Base-by-base conservation (phyloP, 2,113 vertebrate genomes). In the Atlantisia rogersi region DNA sequence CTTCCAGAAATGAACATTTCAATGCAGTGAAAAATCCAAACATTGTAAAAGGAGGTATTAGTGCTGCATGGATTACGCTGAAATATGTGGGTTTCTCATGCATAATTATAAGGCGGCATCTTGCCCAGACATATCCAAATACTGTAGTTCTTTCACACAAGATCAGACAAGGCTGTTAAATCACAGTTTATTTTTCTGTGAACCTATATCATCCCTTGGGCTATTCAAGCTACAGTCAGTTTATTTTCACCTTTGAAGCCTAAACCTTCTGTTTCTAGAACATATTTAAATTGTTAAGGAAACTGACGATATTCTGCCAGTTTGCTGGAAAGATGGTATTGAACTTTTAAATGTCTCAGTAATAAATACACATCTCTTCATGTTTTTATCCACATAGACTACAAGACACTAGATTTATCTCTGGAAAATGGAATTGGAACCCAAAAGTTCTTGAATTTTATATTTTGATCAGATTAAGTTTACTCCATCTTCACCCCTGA, bases 171-270 rank as follows among this genome's bases (percentile, higher is more conserved):
- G 74, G 59, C n/a, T 86, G 50, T 91, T 92, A 92, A 97, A 76
- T 83, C 74, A 67, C 35, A 55, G 77, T 84, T 95, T 95, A 70
- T 97, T 96, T 97, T 96, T 82, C 77, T 91, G 70, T 48, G 31
- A 96, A 87, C 29, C 10, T 64, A 60, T 70, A 82, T 94, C 90
- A 71, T 86, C 68, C 91, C 83, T 75, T 46, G 37, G 75, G 77
- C 52, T 60, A 8, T 58, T 81, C 25, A 44, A 35, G 48, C 42
- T 86, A 29, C 32, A 68, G 24, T 92, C 65, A 69, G 74, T 94
- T 96, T 95, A 76, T 92, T 91, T 88, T 84, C 90, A 70, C 31
- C 86, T 88, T 89, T 79, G 40, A 92, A 77, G 39, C 80, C 15
- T 65, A 84, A 87, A 62, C 37, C 28, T 89, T 80, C 46, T 64